These are phyloP conservation scores for Catocala nupta DNA, from an alignment of 2,888 invertebrate genomes.

Conservation along the genomic window DNA sequence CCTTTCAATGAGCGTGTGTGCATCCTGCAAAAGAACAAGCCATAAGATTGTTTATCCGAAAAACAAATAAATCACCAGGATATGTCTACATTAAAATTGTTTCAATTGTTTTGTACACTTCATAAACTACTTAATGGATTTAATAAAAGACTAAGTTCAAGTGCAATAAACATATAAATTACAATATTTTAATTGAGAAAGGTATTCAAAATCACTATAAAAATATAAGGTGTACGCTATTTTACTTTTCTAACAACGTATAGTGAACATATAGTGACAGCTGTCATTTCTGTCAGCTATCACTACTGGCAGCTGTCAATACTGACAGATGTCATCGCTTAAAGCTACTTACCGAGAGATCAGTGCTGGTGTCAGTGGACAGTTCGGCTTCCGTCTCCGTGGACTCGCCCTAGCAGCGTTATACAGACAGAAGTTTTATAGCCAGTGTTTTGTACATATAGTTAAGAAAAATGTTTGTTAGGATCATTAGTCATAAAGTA, in stretches of 20 bases:
- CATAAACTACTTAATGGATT: too few species aligned
- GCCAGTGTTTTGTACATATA: conserved; percentile 24
- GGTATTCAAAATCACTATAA: too few species aligned
- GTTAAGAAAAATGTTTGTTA: neutral
- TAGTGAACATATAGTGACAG: neutral
- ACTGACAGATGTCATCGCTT: conserved; percentile 5
- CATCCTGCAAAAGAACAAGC: conserved; percentile 63
- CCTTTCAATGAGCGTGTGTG: conserved; percentile 76
- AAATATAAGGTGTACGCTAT: too few species aligned
- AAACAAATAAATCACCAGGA: too few species aligned
- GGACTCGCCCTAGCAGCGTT: conserved; percentile 85
- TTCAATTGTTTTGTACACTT: too few species aligned
- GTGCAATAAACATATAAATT: too few species aligned
- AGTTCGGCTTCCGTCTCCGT: conserved; percentile 89
- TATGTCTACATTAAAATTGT: too few species aligned
- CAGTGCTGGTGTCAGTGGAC: conserved; percentile 89
- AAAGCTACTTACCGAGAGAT: conserved; percentile 88
- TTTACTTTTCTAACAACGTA: too few species aligned
- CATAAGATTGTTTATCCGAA: too few species aligned
- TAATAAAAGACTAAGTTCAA: too few species aligned
- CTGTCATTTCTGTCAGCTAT: conserved; percentile 7
- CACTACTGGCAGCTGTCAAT: conserved; percentile 16
- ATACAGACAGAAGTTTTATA: conserved; percentile 48
- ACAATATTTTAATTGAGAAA: too few species aligned
- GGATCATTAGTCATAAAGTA: neutral